Evolutionary conservation across 2,888 invertebrate genomes (phyloP).

Genomic region (Synergus japonicus): DNA sequence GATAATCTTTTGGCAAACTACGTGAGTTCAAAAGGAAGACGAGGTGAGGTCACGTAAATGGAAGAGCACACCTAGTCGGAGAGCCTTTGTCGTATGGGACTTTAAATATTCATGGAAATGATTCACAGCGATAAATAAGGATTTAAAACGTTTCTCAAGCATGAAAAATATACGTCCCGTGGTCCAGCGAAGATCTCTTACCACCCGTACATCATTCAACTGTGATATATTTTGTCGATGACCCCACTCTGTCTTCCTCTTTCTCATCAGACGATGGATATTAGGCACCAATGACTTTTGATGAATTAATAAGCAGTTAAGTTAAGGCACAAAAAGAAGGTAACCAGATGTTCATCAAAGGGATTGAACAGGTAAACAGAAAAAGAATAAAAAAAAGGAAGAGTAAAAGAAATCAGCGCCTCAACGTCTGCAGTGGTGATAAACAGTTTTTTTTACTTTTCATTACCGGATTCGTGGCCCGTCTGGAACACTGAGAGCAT

Average conservation of each 20-base stretch:
- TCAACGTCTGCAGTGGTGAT: constrained; percentile 42
- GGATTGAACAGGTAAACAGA: not conserved
- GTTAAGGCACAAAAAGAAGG: not conserved
- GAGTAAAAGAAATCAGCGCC: constrained; percentile 30
- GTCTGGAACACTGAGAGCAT: constrained; percentile 91
- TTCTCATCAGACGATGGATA: constrained; percentile 38
- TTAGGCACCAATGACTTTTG: constrained; percentile 17
- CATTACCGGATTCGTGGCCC: constrained; percentile 83
- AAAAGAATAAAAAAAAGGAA: not conserved
- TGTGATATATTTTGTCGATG: constrained; percentile 59
- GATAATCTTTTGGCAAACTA: constrained; percentile 18
- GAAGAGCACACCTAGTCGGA: constrained; percentile 48
- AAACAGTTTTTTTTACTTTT: constrained; percentile 47
- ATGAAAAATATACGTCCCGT: constrained; percentile 57
- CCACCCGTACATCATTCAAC: constrained; percentile 53
- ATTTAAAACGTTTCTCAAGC: constrained; percentile 53
- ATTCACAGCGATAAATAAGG: constrained; percentile 63
- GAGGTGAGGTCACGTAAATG: constrained; percentile 19
- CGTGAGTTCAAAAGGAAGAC: constrained; percentile 27
- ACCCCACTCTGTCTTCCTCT: constrained; percentile 53
- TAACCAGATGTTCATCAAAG: not conserved
- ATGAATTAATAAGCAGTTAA: constrained; percentile 20
- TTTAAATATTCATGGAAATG: constrained; percentile 61
- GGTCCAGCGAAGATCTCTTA: constrained; percentile 49
- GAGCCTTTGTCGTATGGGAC: constrained; percentile 47